Evolutionary conservation across 2,797 vertebrate genomes (phyloP).

Genomic region (Sebastes alutus): DNA sequence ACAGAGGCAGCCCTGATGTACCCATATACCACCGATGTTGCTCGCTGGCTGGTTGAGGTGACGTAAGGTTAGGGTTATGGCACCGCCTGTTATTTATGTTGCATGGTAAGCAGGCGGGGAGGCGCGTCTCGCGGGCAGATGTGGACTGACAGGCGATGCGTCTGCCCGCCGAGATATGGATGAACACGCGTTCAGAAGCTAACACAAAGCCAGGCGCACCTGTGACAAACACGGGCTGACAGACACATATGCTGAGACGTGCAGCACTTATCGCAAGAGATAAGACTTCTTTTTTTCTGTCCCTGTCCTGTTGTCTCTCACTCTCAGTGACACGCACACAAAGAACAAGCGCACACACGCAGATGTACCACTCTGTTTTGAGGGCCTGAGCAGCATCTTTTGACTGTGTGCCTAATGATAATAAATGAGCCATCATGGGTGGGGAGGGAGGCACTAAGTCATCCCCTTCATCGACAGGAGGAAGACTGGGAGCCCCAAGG

Average conservation of each 20-base stretch:
- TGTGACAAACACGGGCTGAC: slow-evolving; percentile 61
- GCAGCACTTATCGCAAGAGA: slow-evolving; percentile 35
- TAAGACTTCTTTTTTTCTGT: slow-evolving; percentile 40
- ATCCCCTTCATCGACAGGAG: slow-evolving; percentile 82
- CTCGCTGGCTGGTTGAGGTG: slow-evolving; percentile 60
- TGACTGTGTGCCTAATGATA: slow-evolving; percentile 87
- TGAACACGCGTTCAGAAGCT: slow-evolving; percentile 31
- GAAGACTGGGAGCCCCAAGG: slow-evolving; percentile 79
- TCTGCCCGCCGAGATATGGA: slow-evolving; percentile 45
- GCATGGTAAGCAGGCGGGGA: slow-evolving; percentile 25
- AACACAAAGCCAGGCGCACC: slow-evolving; percentile 6
- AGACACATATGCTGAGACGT: slow-evolving; percentile 61
- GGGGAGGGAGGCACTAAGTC: slow-evolving; percentile 86
- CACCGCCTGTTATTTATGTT: slow-evolving; percentile 49
- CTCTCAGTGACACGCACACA: slow-evolving; percentile 10
- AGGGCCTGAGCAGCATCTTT: slow-evolving; percentile 78
- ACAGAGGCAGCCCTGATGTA: slow-evolving; percentile 66
- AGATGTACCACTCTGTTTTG: slow-evolving; percentile 60
- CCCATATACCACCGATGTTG: slow-evolving; percentile 67
- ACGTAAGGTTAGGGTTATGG: slow-evolving; percentile 70
- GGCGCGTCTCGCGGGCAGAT: slow-evolving; percentile 30
- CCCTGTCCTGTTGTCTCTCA: slow-evolving; percentile 42
- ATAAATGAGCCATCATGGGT: slow-evolving; percentile 85
- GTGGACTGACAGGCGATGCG: slow-evolving; percentile 36
- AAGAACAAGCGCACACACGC: not conserved